These are phyloP conservation scores for Gonioctena quinquepunctata DNA, from an alignment of 1,140 invertebrate genomes.

Conservation along the genomic window DNA sequence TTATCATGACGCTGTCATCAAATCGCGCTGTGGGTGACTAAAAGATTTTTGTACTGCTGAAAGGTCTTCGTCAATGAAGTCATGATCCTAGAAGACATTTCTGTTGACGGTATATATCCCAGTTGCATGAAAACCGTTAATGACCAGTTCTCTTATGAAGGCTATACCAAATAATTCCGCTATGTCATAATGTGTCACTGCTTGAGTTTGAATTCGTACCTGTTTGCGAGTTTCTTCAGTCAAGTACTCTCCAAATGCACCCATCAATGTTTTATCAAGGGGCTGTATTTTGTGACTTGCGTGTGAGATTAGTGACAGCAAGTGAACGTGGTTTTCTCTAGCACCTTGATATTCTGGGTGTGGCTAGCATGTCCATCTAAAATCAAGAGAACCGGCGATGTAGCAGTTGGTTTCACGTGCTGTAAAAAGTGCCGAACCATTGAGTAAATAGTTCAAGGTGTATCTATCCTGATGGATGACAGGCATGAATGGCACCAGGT, in stretches of 20 bases:
- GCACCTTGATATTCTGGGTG: conserved; percentile 44
- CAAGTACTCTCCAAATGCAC: conserved; percentile 31
- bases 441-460: conserved; percentile 36
- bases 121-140: conserved; percentile 21
- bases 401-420: conserved; percentile 34
- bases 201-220: conserved; percentile 16
- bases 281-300: conserved; percentile 51
- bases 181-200: conserved; percentile 21
- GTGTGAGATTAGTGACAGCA: conserved; percentile 49
- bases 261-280: conserved; percentile 47
- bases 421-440: conserved; percentile 49
- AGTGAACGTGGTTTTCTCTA: conserved; percentile 36
- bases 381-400: conserved; percentile 41
- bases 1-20: background rate
- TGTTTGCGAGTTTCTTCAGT: conserved; percentile 27
- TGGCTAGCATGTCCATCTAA: conserved; percentile 46
- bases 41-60: conserved; percentile 1
- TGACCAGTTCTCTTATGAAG: conserved; percentile 19
- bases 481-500: conserved; percentile 40
- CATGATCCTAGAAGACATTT: conserved; percentile 23
- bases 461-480: conserved; percentile 27
- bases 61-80: conserved; percentile 21
- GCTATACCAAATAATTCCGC: conserved; percentile 21
- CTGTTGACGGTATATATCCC: no score
- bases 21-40: no score